Evolutionary conservation across 2,888 invertebrate genomes (phyloP), one percentile per base, ranked within the genome.

Genomic region (Lottia scabra): DNA sequence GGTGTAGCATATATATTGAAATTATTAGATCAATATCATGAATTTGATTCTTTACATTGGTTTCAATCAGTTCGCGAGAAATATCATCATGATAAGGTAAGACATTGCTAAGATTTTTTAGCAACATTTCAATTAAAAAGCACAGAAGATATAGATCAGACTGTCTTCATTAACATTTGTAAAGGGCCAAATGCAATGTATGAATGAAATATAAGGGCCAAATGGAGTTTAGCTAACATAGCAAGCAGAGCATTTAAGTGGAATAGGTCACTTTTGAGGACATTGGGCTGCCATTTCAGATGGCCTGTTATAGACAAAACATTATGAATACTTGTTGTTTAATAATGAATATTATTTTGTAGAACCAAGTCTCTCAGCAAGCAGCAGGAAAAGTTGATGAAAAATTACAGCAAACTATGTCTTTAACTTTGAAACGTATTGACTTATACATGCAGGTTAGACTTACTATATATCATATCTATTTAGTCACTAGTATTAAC

Each of bases 21-120:
- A 87, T 91, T 99, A 74, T 90, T 99, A 64, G 94, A 96, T 88
- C 97, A 98, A 90, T 93, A 94, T 82, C 90, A 92, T 26, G 95
- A 95, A 84, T 95, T 98, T 87, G 96, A 98, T 90, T 93, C 96
- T 0, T 91, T 99, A 8, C 96, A 97, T 88, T 99, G 99, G 99
- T 98, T 98, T 87, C 93, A 95, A 81, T 95, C 96, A 2, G 94
- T 97, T 13, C 92, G 93, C 87, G 92, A 93, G 67, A 94, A 95
- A 85, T 93, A 95, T 80, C 89, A 88, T 8, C 90, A 91, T 38
- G 95, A 96, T 86, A 89, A 87, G 86, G 91, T 90, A 71, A 72
- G 78, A 65, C 12, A 38, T 10, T 8, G 10, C 10, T 38, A 6
- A 10, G 8, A 38, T 10, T 74, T 56, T 63, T 23, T 71, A 85